A percentile compares a stretch with the other conserved stretches of the same genome.
phyloP scores from a whole-genome alignment of 64 coral and sea anemone genomes.

The Pocillopora verrucosa region DNA sequence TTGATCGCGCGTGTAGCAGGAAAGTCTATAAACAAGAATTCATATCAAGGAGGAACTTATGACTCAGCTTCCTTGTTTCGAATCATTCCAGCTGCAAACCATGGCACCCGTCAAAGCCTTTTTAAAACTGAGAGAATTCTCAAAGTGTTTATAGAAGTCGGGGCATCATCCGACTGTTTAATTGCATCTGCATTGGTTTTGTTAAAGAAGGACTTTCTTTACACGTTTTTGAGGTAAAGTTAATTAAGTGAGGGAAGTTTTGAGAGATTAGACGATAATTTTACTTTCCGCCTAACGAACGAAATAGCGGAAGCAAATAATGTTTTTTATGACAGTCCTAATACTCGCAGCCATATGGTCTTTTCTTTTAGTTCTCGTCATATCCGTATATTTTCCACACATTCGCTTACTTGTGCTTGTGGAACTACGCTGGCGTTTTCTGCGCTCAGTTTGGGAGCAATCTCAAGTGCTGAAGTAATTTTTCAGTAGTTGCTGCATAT shows the following conservation, averaged over 20 bases:
- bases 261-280: not conserved
- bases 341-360: too few species aligned
- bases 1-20: not conserved
- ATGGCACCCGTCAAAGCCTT: not conserved
- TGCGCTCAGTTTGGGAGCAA: too few species aligned
- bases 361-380: too few species aligned
- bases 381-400: too few species aligned
- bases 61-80: slow-evolving; percentile 21
- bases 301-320: not conserved
- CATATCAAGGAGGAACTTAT: not conserved
- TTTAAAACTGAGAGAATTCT: not conserved
- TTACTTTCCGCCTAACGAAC: not conserved
- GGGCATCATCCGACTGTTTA: not conserved
- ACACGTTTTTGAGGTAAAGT: not conserved
- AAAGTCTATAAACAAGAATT: too few species aligned
- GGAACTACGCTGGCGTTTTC: too few species aligned
- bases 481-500: too few species aligned
- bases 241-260: not conserved
- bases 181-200: not conserved
- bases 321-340: not conserved
- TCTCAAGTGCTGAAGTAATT: too few species aligned
- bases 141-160: not conserved
- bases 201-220: not conserved
- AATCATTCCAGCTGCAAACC: slow-evolving; percentile 7
- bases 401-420: too few species aligned